These are phyloP conservation scores for Aphelenchoides bicaudatus DNA, from an alignment of 2,888 invertebrate genomes.

Conservation along the genomic window DNA sequence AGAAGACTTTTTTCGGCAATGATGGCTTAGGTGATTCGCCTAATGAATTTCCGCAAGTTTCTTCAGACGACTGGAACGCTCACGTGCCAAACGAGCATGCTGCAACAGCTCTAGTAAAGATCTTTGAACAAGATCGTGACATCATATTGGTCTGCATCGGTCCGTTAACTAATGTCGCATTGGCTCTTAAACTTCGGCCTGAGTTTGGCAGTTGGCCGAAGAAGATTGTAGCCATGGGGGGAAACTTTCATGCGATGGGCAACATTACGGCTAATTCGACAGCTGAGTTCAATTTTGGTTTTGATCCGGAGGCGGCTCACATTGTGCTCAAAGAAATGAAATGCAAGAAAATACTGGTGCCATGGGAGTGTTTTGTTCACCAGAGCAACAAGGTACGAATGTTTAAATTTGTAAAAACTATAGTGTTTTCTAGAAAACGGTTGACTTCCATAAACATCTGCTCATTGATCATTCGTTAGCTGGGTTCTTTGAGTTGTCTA, in stretches of 20 bases:
- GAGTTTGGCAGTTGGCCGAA: constrained; percentile 50
- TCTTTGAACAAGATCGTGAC: constrained; percentile 30
- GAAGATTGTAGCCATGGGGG: constrained; percentile 54
- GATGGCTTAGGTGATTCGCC: constrained; percentile 50
- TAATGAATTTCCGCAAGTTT: constrained; percentile 35
- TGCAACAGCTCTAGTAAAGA: constrained; percentile 43
- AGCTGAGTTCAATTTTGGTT: constrained; percentile 76
- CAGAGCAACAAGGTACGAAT: constrained; percentile 21
- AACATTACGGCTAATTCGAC: constrained; percentile 60
- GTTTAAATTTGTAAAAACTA: neutral
- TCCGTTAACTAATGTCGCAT: constrained; percentile 62
- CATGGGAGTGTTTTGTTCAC: constrained; percentile 68
- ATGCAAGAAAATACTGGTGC: constrained; percentile 68
- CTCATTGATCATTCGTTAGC: constrained; percentile 30
- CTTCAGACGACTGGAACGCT: constrained; percentile 35
- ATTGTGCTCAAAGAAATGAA: constrained; percentile 69
- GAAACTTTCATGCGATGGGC: constrained; percentile 60
- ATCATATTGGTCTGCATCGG: constrained; percentile 30
- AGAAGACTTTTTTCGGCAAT: constrained; percentile 41
- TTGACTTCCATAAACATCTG: constrained; percentile 36
- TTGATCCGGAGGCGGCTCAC: constrained; percentile 75
- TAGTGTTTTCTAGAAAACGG: constrained; percentile 14
- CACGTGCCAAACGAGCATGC: constrained; percentile 40
- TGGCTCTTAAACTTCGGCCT: constrained; percentile 62
- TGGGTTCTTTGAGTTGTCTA: constrained; percentile 29